A percentile compares a stretch with the other conserved stretches of the same genome.
Conservation (phyloP, 2,888 invertebrate genomes). For the Clitarchus hookeri region DNA sequence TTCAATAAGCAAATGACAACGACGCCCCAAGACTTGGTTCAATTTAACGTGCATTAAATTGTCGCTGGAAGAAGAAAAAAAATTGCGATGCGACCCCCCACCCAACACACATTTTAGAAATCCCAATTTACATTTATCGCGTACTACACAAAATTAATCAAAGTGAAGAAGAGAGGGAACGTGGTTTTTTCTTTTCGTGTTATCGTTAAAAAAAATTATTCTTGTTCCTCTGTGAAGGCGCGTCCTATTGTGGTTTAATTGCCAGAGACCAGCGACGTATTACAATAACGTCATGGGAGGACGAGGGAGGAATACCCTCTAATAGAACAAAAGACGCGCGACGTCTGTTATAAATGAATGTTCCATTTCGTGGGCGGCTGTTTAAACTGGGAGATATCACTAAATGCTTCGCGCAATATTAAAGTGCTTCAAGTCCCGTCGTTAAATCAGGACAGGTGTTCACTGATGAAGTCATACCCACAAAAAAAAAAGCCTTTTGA, state of each 20-base stretch:
- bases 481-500: too few species aligned
- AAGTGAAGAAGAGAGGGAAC: not conserved
- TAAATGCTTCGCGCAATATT: not conserved
- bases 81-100: not conserved
- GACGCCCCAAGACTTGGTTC: not conserved
- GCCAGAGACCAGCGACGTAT: constrained; percentile 15
- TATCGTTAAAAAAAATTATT: not conserved
- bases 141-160: not conserved
- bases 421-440: not conserved
- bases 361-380: not conserved
- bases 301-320: not conserved
- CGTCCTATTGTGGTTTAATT: constrained; percentile 11
- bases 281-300: not conserved
- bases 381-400: constrained; percentile 1
- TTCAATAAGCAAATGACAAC: not conserved
- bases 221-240: not conserved
- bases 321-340: constrained; percentile 15
- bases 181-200: not conserved
- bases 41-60: not conserved
- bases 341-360: constrained; percentile 20
- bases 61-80: not conserved
- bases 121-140: not conserved
- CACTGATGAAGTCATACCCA: not conserved
- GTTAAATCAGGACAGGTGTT: not conserved
- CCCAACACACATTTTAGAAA: not conserved